Evolutionary conservation across 2,113 vertebrate species (phyloP).

Genomic region (Carassius carassius): DNA sequence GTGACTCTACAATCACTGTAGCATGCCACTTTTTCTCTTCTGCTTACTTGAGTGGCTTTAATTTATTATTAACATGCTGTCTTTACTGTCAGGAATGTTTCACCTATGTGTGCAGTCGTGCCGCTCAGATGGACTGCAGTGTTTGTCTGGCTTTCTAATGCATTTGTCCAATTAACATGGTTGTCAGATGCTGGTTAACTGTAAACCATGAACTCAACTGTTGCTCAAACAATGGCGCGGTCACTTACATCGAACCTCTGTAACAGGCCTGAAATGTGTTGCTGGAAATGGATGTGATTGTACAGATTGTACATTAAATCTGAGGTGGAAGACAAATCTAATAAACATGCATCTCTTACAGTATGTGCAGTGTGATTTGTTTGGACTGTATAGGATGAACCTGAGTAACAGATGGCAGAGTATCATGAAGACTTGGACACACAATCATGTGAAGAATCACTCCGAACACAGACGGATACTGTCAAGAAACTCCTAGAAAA

Average conservation of each 20-base stretch:
- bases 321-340: conserved; percentile 47
- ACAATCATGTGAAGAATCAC: background rate
- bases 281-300: background rate
- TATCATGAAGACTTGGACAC: background rate
- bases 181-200: background rate
- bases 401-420: background rate
- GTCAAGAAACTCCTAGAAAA: background rate
- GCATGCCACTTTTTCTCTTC: conserved; percentile 57
- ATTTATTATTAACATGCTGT: conserved; percentile 59
- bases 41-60: conserved; percentile 39
- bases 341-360: conserved; percentile 64
- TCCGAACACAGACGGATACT: background rate
- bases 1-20: conserved; percentile 10
- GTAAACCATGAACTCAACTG: conserved; percentile 38
- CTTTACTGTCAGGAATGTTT: conserved; percentile 30
- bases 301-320: conserved; percentile 45
- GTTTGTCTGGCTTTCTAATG: conserved; percentile 10
- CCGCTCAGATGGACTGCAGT: background rate
- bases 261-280: background rate
- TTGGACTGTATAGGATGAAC: conserved; percentile 24
- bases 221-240: conserved; percentile 14
- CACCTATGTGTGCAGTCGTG: conserved; percentile 6
- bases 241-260: background rate
- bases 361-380: conserved; percentile 18
- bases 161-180: conserved; percentile 44